These are phyloP conservation scores for Drosophila atripex DNA, from an alignment of 2,888 invertebrate genomes.

Conservation along the genomic window DNA sequence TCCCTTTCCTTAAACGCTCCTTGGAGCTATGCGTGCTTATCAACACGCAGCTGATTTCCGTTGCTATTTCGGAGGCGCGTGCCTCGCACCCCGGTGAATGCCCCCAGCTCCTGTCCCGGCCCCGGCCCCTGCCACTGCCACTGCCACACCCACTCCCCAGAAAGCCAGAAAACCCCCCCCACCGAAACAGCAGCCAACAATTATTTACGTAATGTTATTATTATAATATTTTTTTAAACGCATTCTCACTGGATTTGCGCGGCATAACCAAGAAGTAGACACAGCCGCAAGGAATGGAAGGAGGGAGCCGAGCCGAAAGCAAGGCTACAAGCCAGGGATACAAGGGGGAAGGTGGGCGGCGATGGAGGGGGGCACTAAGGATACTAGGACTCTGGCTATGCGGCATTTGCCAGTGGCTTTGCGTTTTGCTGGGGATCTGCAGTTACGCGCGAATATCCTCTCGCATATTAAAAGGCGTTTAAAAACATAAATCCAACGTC, in stretches of 20 bases:
- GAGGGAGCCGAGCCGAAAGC: conserved; percentile 1
- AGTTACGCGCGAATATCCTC: conserved; percentile 62
- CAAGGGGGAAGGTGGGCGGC: background rate
- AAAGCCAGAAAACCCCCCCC: too few relatives aligned
- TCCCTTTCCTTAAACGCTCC: conserved; percentile 23
- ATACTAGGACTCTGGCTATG: conserved; percentile 50
- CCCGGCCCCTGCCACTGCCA: background rate
- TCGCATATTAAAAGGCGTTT: conserved; percentile 82
- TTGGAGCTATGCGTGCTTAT: conserved; percentile 70
- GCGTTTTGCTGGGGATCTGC: conserved; percentile 55
- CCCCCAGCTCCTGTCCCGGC: conserved; percentile 3
- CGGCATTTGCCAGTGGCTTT: conserved; percentile 78
- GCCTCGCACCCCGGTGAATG: conserved; percentile 22
- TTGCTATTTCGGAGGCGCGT: conserved; percentile 73
- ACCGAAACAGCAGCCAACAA: conserved; percentile 69
- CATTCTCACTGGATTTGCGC: conserved; percentile 77
- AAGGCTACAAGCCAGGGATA: conserved; percentile 5
- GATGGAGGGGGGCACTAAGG: conserved; percentile 5
- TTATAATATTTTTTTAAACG: conserved; percentile 80
- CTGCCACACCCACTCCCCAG: background rate
- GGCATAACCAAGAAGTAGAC: conserved; percentile 41
- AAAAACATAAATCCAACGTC: conserved; percentile 81
- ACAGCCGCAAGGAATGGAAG: conserved; percentile 32
- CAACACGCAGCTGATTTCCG: conserved; percentile 81
- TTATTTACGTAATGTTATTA: conserved; percentile 81